phyloP scores from a whole-genome alignment of 2,888 invertebrate genomes.

The Chouioia cunea region DNA sequence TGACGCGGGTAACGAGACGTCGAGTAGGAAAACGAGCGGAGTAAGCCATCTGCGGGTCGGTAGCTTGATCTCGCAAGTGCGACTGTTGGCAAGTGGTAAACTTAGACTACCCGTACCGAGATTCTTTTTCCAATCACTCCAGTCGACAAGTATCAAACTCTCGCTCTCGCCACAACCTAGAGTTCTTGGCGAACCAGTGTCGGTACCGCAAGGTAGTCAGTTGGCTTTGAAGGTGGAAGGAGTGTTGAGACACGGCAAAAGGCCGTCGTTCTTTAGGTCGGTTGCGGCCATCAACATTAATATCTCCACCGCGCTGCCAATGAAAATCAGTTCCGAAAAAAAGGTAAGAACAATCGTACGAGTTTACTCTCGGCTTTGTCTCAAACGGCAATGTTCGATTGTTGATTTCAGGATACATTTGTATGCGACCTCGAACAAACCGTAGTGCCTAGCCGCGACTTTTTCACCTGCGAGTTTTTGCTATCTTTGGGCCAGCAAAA shows the following conservation, averaged over 20 bases:
- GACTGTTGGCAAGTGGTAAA: constrained; percentile 69
- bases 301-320: constrained; percentile 72
- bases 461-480: constrained; percentile 93
- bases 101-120: constrained; percentile 76
- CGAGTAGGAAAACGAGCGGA: constrained; percentile 61
- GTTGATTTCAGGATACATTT: constrained; percentile 64
- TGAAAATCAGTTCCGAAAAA: constrained; percentile 70
- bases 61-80: constrained; percentile 72
- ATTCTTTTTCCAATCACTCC: constrained; percentile 86
- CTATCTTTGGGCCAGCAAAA: constrained; percentile 73
- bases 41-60: constrained; percentile 68
- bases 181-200: constrained; percentile 84
- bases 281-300: constrained; percentile 80
- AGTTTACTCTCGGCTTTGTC: too few species aligned
- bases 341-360: constrained; percentile 50
- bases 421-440: constrained; percentile 77
- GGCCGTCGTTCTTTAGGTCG: constrained; percentile 78
- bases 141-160: constrained; percentile 85
- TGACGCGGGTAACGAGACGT: constrained; percentile 60
- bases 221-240: constrained; percentile 95
- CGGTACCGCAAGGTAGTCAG: constrained; percentile 86
- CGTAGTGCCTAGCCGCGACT: constrained; percentile 89
- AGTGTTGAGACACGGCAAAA: constrained; percentile 82
- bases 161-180: constrained; percentile 86
- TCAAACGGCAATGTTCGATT: too few species aligned